These are phyloP conservation scores for Drosophila melanosoma DNA, from an alignment of 2,888 invertebrate genomes.

Conservation along the genomic window DNA sequence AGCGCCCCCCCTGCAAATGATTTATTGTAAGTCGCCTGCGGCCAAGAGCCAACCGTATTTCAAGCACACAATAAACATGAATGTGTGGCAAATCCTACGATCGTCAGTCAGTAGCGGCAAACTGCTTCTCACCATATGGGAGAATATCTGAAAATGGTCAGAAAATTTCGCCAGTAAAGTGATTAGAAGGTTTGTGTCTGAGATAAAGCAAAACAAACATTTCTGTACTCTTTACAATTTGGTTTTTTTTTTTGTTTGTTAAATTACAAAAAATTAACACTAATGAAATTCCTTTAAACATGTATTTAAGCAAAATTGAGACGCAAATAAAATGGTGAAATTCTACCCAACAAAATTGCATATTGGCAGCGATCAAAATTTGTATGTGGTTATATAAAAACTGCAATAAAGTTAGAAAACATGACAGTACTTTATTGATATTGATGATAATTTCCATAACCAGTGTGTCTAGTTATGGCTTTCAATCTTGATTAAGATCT, in stretches of 20 bases:
- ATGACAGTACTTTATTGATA: neutral
- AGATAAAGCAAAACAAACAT: neutral
- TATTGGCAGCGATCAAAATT: neutral
- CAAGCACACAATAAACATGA: slow-evolving; percentile 35
- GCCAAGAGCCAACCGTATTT: slow-evolving; percentile 68
- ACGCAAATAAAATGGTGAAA: neutral
- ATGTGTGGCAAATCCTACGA: slow-evolving; percentile 35
- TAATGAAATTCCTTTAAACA: neutral
- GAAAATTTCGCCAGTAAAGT: slow-evolving; percentile 50
- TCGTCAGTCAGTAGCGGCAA: slow-evolving; percentile 27
- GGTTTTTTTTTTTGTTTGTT: neutral
- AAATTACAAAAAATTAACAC: neutral
- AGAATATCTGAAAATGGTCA: slow-evolving; percentile 58
- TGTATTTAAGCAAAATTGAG: neutral
- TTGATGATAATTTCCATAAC: neutral
- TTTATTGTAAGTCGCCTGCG: slow-evolving; percentile 64
- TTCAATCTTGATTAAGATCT: neutral
- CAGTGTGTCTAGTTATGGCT: neutral
- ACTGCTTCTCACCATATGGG: slow-evolving; percentile 50
- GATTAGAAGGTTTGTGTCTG: slow-evolving; percentile 26
- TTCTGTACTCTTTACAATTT: neutral
- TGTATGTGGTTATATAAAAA: too few relatives aligned
- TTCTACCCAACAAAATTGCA: neutral
- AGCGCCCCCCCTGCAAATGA: slow-evolving; percentile 50
- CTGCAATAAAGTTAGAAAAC: neutral